phyloP scores from a whole-genome alignment of 2,888 invertebrate genomes.

The Drosophila phalerata region DNA sequence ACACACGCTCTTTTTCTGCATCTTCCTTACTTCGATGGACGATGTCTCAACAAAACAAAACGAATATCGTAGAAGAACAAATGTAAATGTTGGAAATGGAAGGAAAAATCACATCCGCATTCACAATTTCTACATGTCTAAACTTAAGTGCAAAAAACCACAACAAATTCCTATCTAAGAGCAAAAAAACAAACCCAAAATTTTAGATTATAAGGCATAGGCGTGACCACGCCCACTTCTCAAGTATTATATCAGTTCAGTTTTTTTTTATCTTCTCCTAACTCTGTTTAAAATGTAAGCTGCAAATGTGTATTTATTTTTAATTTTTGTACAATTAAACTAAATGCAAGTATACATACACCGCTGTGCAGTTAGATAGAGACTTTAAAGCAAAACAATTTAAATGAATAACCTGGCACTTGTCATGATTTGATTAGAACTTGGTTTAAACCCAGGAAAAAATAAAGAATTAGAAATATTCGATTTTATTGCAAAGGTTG shows the following conservation, averaged over 20 bases:
- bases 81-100: conserved; percentile 1
- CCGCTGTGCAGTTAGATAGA: conserved; percentile 20
- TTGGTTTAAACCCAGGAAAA: neutral
- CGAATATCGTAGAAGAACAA: neutral
- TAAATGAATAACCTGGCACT: too few relatives aligned
- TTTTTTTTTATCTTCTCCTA: conserved; percentile 14
- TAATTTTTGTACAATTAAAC: conserved; percentile 1
- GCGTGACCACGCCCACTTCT: conserved; percentile 64
- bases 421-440: neutral
- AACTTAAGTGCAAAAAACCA: conserved; percentile 55
- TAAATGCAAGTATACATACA: conserved; percentile 3
- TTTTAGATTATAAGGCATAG: conserved; percentile 41
- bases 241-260: conserved; percentile 68
- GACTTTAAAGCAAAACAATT: neutral
- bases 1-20: neutral
- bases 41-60: neutral
- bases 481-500: neutral
- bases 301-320: conserved; percentile 28
- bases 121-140: conserved; percentile 37
- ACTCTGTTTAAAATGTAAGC: conserved; percentile 15
- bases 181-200: conserved; percentile 38
- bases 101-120: neutral
- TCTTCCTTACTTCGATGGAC: neutral
- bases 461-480: neutral
- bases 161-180: conserved; percentile 71